phyloP scores from a whole-genome alignment of 2,797 vertebrate species.

The Poeciliopsis gracilis region DNA sequence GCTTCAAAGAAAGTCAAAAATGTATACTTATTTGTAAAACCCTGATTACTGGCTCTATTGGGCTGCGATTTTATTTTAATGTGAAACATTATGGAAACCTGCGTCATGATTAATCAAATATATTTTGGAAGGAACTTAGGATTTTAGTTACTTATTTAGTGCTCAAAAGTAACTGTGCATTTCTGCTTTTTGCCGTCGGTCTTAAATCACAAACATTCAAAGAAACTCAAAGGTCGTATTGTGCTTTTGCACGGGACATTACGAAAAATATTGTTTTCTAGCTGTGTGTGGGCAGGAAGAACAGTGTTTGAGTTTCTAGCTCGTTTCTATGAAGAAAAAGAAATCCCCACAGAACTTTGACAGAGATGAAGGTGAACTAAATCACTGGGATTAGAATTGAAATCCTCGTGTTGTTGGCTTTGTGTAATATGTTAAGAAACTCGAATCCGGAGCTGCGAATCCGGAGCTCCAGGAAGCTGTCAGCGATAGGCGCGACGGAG shows the following conservation, averaged over 20 bases:
- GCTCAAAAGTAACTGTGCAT: neutral
- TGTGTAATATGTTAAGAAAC: neutral
- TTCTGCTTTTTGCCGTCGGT: neutral
- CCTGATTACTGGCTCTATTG: neutral
- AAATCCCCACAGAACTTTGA: neutral
- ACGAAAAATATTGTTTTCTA: neutral
- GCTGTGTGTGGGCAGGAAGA: neutral
- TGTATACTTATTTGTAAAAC: neutral
- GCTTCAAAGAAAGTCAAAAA: neutral
- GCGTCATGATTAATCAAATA: neutral
- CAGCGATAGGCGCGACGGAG: neutral
- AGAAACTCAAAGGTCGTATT: neutral
- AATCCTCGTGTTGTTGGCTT: neutral
- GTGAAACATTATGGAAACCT: neutral
- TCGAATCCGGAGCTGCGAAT: neutral
- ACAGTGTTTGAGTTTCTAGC: neutral
- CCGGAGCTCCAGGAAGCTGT: neutral
- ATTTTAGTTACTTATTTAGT: neutral
- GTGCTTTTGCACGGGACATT: constrained; percentile 7
- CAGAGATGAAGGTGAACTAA: neutral
- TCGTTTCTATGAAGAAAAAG: neutral
- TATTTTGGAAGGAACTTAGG: neutral
- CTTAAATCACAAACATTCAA: neutral
- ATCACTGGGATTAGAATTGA: neutral
- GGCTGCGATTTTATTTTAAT: neutral